Evolutionary conservation across 2,797 vertebrate species (phyloP).

Genomic region (Merluccius polli): DNA sequence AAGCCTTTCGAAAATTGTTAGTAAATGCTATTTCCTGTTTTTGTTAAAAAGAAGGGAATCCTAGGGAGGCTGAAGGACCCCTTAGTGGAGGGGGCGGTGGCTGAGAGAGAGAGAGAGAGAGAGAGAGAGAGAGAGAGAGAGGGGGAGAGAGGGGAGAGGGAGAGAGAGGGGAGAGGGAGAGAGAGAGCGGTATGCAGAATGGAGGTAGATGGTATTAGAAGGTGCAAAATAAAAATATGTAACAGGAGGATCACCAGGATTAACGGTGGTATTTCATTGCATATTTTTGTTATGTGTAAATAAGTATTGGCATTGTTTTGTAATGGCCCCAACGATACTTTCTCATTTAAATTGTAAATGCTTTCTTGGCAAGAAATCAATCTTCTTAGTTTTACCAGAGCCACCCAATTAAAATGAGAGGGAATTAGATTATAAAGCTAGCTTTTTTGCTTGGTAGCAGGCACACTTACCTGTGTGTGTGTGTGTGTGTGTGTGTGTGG

Average conservation of each 20-base stretch:
- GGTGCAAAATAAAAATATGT: not conserved
- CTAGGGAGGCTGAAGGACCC: no score
- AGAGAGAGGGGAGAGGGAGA: not conserved
- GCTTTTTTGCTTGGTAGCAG: not conserved
- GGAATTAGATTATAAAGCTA: not conserved
- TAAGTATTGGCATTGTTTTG: constrained; percentile 27
- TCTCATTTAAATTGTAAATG: constrained; percentile 39
- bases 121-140: no score
- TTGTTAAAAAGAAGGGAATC: no score
- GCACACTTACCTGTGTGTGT: not conserved
- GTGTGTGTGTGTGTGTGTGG: not conserved
- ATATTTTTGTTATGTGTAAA: constrained; percentile 12
- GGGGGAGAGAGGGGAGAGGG: no score
- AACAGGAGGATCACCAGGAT: not conserved
- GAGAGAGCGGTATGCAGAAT: not conserved
- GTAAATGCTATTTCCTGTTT: no score
- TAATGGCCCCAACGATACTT: constrained; percentile 23
- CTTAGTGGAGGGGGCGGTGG: no score
- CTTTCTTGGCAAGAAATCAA: constrained; percentile 14
- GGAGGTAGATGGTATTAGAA: not conserved
- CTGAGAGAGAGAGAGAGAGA: no score
- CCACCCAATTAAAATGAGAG: constrained; percentile 9
- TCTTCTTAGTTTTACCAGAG: constrained; percentile 13
- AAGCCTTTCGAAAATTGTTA: no score
- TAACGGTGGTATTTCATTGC: not conserved